These are phyloP conservation scores for Oncorhynchus kisutch DNA, from an alignment of 2,113 vertebrate genomes.

Conservation along the genomic window DNA sequence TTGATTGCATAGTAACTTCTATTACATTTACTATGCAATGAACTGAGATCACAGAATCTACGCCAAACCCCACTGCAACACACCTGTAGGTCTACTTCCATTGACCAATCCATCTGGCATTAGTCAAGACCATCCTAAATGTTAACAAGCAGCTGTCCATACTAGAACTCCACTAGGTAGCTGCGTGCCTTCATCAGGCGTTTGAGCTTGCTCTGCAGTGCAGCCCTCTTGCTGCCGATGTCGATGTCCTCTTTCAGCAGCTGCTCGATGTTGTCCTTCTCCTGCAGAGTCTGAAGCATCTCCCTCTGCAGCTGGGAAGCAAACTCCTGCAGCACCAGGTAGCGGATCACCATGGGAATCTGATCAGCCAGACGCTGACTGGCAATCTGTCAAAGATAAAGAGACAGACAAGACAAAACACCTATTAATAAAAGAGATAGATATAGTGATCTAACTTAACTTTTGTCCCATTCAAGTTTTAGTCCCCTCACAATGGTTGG, in stretches of 20 bases:
- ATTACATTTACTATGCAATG: no score
- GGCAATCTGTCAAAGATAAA: conserved; percentile 70
- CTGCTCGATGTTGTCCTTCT: conserved; percentile 53
- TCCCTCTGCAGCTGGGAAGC: conserved; percentile 69
- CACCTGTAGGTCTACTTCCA: no score
- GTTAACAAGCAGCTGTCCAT: neutral
- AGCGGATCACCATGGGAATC: conserved; percentile 82
- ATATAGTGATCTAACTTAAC: no score
- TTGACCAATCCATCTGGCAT: no score
- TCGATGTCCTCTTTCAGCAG: conserved; percentile 78
- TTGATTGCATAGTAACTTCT: conserved; percentile 17
- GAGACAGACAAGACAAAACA: no score
- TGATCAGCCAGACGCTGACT: conserved; percentile 78
- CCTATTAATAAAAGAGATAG: no score
- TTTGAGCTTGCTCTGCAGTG: conserved; percentile 59
- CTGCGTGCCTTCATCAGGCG: conserved; percentile 73
- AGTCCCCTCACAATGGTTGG: no score
- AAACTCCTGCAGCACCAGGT: conserved; percentile 70
- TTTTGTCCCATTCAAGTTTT: no score
- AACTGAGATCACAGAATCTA: no score
- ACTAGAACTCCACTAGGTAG: conserved; percentile 71
- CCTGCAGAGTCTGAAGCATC: conserved; percentile 81
- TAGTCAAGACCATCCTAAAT: conserved; percentile 6
- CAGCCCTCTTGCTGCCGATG: conserved; percentile 62
- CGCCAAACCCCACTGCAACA: no score